Evolutionary conservation across 2,888 invertebrate species (phyloP).

Genomic region (Chrysomela aeneicollis): DNA sequence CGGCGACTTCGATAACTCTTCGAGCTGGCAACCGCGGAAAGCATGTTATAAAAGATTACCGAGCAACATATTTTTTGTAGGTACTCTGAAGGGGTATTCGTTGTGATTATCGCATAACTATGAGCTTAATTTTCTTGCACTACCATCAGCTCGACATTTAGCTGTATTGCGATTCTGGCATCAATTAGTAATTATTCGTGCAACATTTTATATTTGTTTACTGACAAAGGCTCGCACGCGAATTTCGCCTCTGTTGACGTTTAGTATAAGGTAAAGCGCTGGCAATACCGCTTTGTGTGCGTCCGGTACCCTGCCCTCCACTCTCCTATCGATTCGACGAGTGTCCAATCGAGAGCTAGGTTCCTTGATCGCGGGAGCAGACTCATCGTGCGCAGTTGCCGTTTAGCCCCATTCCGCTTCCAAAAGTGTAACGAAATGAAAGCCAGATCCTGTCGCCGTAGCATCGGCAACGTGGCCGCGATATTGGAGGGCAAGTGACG

Average conservation of each 20-base stretch:
- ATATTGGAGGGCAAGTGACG: constrained; percentile 51
- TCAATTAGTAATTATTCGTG: constrained; percentile 47
- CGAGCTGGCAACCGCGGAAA: constrained; percentile 62
- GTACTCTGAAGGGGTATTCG: constrained; percentile 26
- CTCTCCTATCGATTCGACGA: constrained; percentile 71
- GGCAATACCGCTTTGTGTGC: constrained; percentile 64
- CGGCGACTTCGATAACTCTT: constrained; percentile 61
- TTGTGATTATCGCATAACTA: constrained; percentile 11
- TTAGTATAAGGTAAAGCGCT: constrained; percentile 64
- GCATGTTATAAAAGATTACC: constrained; percentile 58
- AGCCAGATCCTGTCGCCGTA: constrained; percentile 33
- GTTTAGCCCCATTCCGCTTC: constrained; percentile 47
- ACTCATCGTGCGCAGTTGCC: constrained; percentile 65
- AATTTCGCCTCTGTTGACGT: constrained; percentile 58
- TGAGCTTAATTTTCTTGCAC: constrained; percentile 3
- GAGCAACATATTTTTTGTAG: constrained; percentile 39
- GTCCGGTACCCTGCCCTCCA: constrained; percentile 66
- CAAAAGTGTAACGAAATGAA: constrained; percentile 38
- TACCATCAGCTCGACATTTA: constrained; percentile 14
- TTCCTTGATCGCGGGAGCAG: constrained; percentile 63
- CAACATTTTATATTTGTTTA: constrained; percentile 67
- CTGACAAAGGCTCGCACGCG: constrained; percentile 61
- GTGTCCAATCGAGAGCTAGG: constrained; percentile 69
- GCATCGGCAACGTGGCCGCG: constrained; percentile 42
- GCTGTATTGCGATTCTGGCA: constrained; percentile 19